A percentile compares a stretch with the other conserved stretches of the same genome.
Conservation (phyloP, 1,140 invertebrate species). For the Achroia grisella region DNA sequence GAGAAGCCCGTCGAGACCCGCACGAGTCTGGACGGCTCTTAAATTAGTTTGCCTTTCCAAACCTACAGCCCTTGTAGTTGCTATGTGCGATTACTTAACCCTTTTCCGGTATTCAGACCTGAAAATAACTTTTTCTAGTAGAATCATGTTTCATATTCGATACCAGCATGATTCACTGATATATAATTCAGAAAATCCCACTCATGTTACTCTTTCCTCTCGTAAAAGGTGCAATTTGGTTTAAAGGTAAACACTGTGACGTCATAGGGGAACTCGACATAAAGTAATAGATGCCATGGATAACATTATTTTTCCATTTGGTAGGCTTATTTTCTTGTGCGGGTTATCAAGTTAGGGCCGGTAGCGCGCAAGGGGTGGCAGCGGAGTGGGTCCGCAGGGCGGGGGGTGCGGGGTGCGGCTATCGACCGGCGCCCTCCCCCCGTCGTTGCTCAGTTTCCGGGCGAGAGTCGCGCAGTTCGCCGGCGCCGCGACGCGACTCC, state of each 20-base stretch:
- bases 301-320: conserved; percentile 67
- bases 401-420: conserved; percentile 44
- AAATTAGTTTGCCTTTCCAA: conserved; percentile 52
- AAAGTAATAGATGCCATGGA: conserved; percentile 38
- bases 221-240: neutral
- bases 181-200: neutral
- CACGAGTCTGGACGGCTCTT: conserved; percentile 48
- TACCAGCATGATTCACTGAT: neutral
- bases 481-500: conserved; percentile 61
- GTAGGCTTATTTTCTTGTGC: conserved; percentile 67
- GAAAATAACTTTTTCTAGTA: neutral
- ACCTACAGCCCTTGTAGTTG: conserved; percentile 23
- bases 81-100: conserved; percentile 14
- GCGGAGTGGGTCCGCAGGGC: conserved; percentile 48
- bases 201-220: no score
- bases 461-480: conserved; percentile 66
- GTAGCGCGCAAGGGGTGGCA: conserved; percentile 42
- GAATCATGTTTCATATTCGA: neutral
- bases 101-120: neutral
- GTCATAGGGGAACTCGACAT: conserved; percentile 12
- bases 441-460: conserved; percentile 63
- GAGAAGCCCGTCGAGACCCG: conserved; percentile 52
- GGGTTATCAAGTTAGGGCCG: conserved; percentile 68
- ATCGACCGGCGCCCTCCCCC: conserved; percentile 62
- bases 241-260: neutral